Conservation (phyloP, 2,113 vertebrate genomes). For the Gymnocephalus cernua region DNA sequence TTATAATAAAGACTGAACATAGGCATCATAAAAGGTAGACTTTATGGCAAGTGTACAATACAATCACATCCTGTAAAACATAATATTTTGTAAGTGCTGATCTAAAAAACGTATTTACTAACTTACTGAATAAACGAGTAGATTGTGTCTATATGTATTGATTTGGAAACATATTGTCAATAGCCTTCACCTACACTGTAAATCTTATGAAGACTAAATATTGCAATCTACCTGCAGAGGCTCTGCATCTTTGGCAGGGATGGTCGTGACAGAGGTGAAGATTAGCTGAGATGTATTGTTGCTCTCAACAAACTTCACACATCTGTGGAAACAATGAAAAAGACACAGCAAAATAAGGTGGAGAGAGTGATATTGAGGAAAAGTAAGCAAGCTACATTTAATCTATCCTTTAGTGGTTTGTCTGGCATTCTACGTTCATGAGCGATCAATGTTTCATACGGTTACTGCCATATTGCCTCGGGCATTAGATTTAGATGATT, state of each 20-base stretch:
- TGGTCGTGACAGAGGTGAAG: constrained; percentile 91
- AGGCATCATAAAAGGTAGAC: too few relatives aligned
- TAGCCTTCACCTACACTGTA: background rate
- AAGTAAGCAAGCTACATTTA: too few relatives aligned
- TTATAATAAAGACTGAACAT: too few relatives aligned
- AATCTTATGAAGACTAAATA: background rate
- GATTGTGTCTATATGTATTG: background rate
- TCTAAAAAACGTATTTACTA: too few relatives aligned
- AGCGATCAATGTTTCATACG: background rate
- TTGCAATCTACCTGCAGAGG: constrained; percentile 87
- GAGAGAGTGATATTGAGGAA: background rate
- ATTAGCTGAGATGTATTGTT: constrained; percentile 94
- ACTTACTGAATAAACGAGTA: background rate
- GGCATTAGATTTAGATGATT: background rate
- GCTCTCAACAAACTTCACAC: constrained; percentile 96
- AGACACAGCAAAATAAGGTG: rapidly evolving
- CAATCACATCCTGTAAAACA: too few relatives aligned
- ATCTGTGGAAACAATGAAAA: constrained; percentile 79
- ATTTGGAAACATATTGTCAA: background rate
- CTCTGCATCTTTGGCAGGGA: constrained; percentile 95
- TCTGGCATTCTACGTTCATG: too few relatives aligned
- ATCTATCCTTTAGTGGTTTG: too few relatives aligned
- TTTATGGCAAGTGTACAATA: too few relatives aligned
- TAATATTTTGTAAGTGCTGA: too few relatives aligned
- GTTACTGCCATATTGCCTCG: background rate